These are phyloP conservation scores for Pygoscelis antarcticus DNA, from an alignment of 2,113 vertebrate species.

Conservation along the genomic window DNA sequence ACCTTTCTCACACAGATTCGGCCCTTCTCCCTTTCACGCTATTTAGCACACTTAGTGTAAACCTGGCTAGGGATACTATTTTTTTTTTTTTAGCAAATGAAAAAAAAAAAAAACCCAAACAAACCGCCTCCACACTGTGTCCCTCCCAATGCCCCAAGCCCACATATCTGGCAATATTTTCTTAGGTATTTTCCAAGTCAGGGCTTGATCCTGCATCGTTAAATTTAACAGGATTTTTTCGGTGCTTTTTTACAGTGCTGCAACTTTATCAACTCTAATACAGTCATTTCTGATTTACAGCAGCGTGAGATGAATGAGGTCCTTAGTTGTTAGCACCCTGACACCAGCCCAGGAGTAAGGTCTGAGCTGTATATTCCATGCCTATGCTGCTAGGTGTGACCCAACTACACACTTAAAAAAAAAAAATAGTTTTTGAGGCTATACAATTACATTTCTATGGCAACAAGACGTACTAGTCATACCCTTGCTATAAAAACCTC, in stretches of 20 bases:
- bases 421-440: not conserved
- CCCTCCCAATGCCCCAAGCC: not conserved
- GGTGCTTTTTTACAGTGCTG: not conserved
- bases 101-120: not conserved
- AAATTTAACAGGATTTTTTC: constrained; percentile 1
- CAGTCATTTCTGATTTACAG: constrained; percentile 9
- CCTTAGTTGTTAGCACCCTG: not conserved
- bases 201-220: not conserved
- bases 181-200: constrained; percentile 16
- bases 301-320: not conserved
- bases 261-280: constrained; percentile 20
- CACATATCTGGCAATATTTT: not conserved
- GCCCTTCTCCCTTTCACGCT: not conserved
- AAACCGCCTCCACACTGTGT: not conserved
- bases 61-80: not conserved
- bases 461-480: not conserved
- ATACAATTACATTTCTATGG: not conserved
- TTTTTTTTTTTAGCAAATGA: not conserved
- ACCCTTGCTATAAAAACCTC: not conserved
- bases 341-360: not conserved
- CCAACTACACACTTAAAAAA: not conserved
- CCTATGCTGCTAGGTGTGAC: constrained; percentile 3
- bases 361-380: constrained; percentile 11
- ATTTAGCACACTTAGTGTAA: not conserved
- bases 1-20: not conserved